These are phyloP conservation scores for Excalfactoria chinensis DNA, from an alignment of 2,113 vertebrate species.

Conservation along the genomic window DNA sequence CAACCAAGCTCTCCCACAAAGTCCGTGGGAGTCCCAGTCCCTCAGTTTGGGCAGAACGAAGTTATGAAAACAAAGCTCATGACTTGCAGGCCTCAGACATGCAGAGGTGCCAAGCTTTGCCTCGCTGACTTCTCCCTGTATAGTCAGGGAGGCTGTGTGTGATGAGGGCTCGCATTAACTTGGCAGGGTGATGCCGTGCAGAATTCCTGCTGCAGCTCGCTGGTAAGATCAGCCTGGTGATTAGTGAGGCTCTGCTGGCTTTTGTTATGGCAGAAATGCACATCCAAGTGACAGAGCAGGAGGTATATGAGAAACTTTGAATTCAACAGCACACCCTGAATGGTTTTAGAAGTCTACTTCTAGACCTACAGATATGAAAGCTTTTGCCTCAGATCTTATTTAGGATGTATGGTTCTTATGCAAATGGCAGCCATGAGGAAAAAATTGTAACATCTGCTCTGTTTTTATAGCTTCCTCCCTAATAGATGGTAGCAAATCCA, in stretches of 20 bases:
- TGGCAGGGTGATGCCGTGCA: not conserved
- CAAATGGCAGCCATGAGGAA: not conserved
- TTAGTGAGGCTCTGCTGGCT: not conserved
- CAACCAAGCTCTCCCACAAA: not conserved
- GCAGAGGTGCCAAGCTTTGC: not conserved
- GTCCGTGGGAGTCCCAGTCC: not conserved
- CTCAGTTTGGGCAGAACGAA: not conserved
- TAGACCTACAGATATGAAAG: not conserved
- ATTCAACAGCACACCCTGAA: not conserved
- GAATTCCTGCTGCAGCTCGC: not conserved
- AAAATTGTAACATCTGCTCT: slow-evolving; percentile 34
- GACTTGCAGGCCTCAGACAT: not conserved
- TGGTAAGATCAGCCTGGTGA: not conserved
- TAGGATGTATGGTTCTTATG: not conserved
- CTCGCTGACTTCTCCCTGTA: not conserved
- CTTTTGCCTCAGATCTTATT: not conserved
- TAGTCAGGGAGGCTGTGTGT: fast-evolving
- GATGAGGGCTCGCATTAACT: not conserved
- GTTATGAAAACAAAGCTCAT: not conserved
- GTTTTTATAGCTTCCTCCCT: slow-evolving; percentile 27
- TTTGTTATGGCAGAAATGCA: not conserved
- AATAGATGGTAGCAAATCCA: slow-evolving; percentile 39
- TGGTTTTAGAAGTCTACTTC: not conserved
- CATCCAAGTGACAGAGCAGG: not conserved
- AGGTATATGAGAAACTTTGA: not conserved